These are phyloP conservation scores for Sphaerophoria rueppellii DNA, from an alignment of 2,888 invertebrate genomes.

Conservation along the genomic window DNA sequence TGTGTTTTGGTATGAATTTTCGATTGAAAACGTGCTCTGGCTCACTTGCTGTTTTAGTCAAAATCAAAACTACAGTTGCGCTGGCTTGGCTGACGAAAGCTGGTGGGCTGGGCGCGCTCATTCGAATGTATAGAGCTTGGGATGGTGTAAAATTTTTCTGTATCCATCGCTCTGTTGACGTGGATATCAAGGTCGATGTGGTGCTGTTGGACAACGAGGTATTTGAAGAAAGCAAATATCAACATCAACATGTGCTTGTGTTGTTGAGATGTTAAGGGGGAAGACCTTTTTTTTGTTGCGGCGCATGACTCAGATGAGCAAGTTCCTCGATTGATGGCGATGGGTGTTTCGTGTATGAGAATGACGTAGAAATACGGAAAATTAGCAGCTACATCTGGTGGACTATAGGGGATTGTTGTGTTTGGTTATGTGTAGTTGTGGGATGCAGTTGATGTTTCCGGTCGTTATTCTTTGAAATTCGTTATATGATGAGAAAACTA, in stretches of 20 bases:
- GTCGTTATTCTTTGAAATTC: slow-evolving; percentile 16
- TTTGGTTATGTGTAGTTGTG: not conserved
- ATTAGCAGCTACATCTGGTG: slow-evolving; percentile 48
- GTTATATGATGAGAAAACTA: not conserved
- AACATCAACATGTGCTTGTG: slow-evolving; percentile 35
- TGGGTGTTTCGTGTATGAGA: not conserved
- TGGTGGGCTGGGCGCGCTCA: slow-evolving; percentile 2
- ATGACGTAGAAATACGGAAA: slow-evolving; percentile 3
- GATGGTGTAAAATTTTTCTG: not conserved
- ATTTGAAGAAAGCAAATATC: slow-evolving; percentile 11
- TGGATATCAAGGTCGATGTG: slow-evolving; percentile 62
- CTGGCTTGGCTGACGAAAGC: slow-evolving; percentile 6
- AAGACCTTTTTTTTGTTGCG: slow-evolving; percentile 18
- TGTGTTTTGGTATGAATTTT: slow-evolving; percentile 18
- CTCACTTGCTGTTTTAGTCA: slow-evolving; percentile 24
- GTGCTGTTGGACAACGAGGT: not conserved
- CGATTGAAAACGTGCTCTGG: slow-evolving; percentile 14
- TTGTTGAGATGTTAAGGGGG: slow-evolving; percentile 14
- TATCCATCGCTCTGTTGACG: slow-evolving; percentile 54
- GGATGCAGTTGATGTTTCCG: slow-evolving; percentile 2
- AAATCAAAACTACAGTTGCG: slow-evolving; percentile 12
- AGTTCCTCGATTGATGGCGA: slow-evolving; percentile 2
- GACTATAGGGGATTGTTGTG: slow-evolving; percentile 24
- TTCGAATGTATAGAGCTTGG: not conserved
- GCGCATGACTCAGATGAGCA: slow-evolving; percentile 35